Base-by-base conservation (phyloP, 2,888 invertebrate species). In the Operophtera brumata region DNA sequence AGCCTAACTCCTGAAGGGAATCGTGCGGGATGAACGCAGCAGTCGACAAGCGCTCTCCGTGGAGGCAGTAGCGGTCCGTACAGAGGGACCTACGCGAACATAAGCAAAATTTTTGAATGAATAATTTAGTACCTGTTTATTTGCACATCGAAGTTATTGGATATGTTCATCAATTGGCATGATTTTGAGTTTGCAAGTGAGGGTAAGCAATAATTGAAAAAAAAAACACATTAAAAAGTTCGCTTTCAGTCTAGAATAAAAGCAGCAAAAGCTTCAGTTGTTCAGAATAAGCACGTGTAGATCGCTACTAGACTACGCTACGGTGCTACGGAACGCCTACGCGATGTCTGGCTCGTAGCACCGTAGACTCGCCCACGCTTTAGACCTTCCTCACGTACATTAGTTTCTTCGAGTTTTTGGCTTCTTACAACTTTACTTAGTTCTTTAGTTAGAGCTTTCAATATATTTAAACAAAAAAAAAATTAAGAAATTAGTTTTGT, bases 1-100 rank as follows among this genome's bases (percentile, higher is more conserved):
- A 89, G 86, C 85, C 85, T 82, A 86, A 85, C 89, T 91, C 86
- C 83, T 91, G 88, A 91, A 91, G 88, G 87, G 86, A 84, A 87
- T 85, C 70, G 75, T 67, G 78, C 72, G 78, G 75, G 77, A 85
- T 84, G 79, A 76, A 80, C 76, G 75, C 80, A 84, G 66, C 87
- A 90, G 91, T 90, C 87, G 84, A 67, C 79, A 71, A 70, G 73
- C 78, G 80, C 70, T 71, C 83, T 85, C 76, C 80, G 75, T 67
- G 72, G 62, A 66, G 73, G 70, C 70, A 70, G 80, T 64, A 66
- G 64, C 60, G 66, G 64, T 53, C 53, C 60, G 20, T 4, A 35
- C 6, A 35, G 11, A 41, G 26, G 40, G 40, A 47, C 41, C 48
- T 12, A 7, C 57, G 48, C 48, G 52, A 34, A 11, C 40, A 14